Conservation (phyloP, 2,797 vertebrate genomes). For the Phyllotis vaccarum region DNA sequence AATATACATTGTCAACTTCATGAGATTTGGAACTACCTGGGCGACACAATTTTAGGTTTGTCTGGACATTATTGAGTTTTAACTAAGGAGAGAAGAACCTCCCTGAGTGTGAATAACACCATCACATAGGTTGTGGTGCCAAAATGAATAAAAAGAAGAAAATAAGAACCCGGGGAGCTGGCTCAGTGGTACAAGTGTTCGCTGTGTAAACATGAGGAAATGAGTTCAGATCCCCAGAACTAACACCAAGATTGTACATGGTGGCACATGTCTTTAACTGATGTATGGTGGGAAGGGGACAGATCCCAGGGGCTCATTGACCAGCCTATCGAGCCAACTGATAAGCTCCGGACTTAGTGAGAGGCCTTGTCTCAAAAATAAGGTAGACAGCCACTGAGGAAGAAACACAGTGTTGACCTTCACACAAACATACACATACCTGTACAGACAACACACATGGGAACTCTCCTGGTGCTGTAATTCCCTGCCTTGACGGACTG, state of each 20-base stretch:
- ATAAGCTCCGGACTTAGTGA: too few relatives aligned
- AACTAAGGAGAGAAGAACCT: not conserved
- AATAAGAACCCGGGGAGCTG: not conserved
- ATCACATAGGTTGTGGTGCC: not conserved
- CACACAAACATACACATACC: too few relatives aligned
- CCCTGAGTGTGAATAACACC: not conserved
- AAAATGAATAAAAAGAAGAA: not conserved
- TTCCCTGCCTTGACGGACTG: too few relatives aligned
- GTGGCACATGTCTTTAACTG: not conserved
- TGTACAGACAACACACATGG: too few relatives aligned
- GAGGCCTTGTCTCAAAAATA: too few relatives aligned
- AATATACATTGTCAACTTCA: not conserved
- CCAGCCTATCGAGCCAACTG: too few relatives aligned
- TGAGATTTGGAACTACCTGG: not conserved
- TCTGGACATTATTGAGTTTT: not conserved
- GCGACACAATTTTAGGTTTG: not conserved
- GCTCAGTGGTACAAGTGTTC: not conserved
- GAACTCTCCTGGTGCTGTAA: too few relatives aligned
- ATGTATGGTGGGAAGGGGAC: not conserved
- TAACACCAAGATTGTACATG: not conserved
- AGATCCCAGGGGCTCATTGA: too few relatives aligned
- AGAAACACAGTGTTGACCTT: too few relatives aligned
- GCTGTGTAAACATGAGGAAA: not conserved
- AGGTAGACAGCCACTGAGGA: too few relatives aligned
- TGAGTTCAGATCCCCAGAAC: not conserved